Evolutionary conservation across 1,140 invertebrate species (phyloP), one percentile per base, ranked within the genome.

Genomic region (Zaprionus vittiger): DNA sequence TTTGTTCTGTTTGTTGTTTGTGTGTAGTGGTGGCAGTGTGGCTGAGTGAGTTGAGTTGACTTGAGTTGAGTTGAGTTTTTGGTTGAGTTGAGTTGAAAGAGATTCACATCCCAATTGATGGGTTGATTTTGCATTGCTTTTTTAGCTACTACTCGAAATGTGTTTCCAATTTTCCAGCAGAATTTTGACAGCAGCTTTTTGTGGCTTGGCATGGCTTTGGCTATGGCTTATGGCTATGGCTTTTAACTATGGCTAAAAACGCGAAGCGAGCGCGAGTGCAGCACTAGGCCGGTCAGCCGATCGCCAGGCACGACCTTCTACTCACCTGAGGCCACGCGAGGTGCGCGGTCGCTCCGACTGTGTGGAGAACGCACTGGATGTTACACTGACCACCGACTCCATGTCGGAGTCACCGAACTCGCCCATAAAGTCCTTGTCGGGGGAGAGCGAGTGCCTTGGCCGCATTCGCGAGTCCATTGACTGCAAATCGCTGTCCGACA

Each of bases 321-420:
- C 94, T 95, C 94, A 96, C 96, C 96, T 96, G 83, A 95, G 93
- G 83, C 93, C 94, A 83, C 95, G 94, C 47, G 96, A 96, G 63
- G 95, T 96, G 74, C 96, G 94, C 84, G 97, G 97, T 83, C 97
- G 94, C 94, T 98, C 97, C 80, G 97, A 97, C 93, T 98, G 97
- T 67, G 97, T 98, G 81, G 97, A 98, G 93, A 98, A 98, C 87
- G 97, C 96, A 95, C 97, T 98, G 89, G 97, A 98, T 54, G 96
- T 97, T 68, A 97, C 96, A 55, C 96, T 97, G 54, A 95, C 96
- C 65, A 97, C 96, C 82, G 96, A 97, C 93, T 98, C 97, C 94
- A 98, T 96, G 92, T 98, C 97, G 68, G 97, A 97, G 93, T 98
- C 97, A 15, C 95, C 96, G 73, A 95, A 95, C 91, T 96, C 96